phyloP scores from a whole-genome alignment of 2,888 invertebrate genomes.

The Dichetophora obliterata region DNA sequence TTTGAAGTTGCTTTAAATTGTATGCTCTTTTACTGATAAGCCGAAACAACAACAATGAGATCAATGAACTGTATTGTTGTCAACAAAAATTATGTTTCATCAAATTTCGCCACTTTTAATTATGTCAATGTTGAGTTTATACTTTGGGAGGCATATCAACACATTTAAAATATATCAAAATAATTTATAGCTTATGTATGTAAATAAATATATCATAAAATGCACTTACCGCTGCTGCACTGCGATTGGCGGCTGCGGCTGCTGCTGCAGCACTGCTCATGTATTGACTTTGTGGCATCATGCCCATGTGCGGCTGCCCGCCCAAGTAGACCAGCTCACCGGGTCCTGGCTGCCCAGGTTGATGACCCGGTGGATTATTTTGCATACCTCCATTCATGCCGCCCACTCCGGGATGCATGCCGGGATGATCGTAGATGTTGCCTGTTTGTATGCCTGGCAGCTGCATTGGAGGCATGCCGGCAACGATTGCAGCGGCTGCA shows the following conservation, averaged over 20 bases:
- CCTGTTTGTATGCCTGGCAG: conserved; percentile 64
- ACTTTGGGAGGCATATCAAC: too few relatives aligned
- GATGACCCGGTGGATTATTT: conserved; percentile 55
- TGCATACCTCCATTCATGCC: conserved; percentile 65
- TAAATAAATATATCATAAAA: too few relatives aligned
- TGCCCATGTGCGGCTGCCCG: conserved; percentile 66
- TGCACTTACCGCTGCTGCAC: conserved; percentile 68
- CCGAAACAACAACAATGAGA: too few relatives aligned
- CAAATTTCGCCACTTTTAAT: too few relatives aligned
- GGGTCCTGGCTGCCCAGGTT: conserved; percentile 57
- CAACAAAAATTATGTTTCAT: too few relatives aligned
- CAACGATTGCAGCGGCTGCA: conserved; percentile 59
- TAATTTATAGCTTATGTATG: too few relatives aligned
- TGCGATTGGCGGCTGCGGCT: conserved; percentile 64
- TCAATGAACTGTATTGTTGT: too few relatives aligned
- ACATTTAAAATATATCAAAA: too few relatives aligned
- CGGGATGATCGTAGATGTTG: conserved; percentile 69
- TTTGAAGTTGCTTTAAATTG: too few relatives aligned
- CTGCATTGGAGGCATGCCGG: conserved; percentile 63
- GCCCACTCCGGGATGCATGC: conserved; percentile 58
- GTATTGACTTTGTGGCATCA: conserved; percentile 69
- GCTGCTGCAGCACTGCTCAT: conserved; percentile 67
- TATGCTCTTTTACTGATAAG: too few relatives aligned
- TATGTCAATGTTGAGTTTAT: too few relatives aligned
- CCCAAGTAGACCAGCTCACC: conserved; percentile 68